phyloP scores from a whole-genome alignment of 2,888 invertebrate species.

The Trimorus sp. region DNA sequence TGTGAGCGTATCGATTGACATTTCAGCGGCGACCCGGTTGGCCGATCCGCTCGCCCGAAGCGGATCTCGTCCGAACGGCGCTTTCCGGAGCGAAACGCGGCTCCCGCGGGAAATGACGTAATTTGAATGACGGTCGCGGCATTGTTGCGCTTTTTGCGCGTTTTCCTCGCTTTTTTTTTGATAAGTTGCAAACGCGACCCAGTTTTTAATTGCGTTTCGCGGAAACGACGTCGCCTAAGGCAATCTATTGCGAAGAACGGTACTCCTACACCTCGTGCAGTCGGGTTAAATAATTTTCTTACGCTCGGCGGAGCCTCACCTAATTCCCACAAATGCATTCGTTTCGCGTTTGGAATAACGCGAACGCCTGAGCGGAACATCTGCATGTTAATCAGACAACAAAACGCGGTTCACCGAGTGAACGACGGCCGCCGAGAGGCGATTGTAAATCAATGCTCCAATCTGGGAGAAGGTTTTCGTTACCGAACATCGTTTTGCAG shows the following conservation, averaged over 20 bases:
- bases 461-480: too few relatives aligned
- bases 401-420: neutral
- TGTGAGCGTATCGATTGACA: too few relatives aligned
- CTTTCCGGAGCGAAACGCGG: too few relatives aligned
- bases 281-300: conserved; percentile 48
- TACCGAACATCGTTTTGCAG: too few relatives aligned
- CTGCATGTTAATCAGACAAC: neutral
- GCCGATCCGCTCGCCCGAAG: too few relatives aligned
- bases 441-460: too few relatives aligned
- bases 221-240: conserved; percentile 67
- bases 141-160: too few relatives aligned
- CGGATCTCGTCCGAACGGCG: too few relatives aligned
- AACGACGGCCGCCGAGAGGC: too few relatives aligned
- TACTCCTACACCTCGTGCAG: conserved; percentile 59
- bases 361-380: neutral
- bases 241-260: conserved; percentile 68
- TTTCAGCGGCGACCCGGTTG: too few relatives aligned
- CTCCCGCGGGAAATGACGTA: too few relatives aligned
- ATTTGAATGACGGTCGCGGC: too few relatives aligned
- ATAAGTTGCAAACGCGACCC: conserved; percentile 57
- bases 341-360: conserved; percentile 60
- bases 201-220: conserved; percentile 73
- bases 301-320: conserved; percentile 40
- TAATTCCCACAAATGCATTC: conserved; percentile 5
- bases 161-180: conserved; percentile 36